Base-by-base conservation (phyloP, 2,113 vertebrate genomes). In the Nothobranchius kuhntae region DNA sequence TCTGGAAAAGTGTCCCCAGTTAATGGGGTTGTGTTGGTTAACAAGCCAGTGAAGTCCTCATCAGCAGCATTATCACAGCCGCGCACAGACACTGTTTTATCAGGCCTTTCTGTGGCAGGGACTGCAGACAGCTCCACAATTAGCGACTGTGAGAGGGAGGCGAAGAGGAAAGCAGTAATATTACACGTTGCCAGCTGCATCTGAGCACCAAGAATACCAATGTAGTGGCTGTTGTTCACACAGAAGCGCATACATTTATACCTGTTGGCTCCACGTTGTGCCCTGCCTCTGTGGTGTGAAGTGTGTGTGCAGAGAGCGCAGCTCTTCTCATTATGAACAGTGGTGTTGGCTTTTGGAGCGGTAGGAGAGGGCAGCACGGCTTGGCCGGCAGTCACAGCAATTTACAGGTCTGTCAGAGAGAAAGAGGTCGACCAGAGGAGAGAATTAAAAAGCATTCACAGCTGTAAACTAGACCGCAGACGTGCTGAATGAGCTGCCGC, bases 361-460 rank as follows among this genome's bases (percentile, higher is more conserved):
- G 38, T 63, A 67, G 70, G 55, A 68, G 81, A 81, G 72, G 73
- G 65, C 72, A 77, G 74, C 71, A 56, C 48, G 75, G 63, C 77
- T 77, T 74, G 74, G 59, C 66, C 86, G 53, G 74, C 77, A 86
- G 77, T 75, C 84, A 53, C 62, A 73, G 68, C 80, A 76, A 74
- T 86, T 88, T 88, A 74, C 83, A 81, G 81, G 72, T 89, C 63
- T 65, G 75, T 69, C 76, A 71, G 62, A 53, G 59, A 80, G 84
- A 73, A 65, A 68, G 78, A 79, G 86, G 85, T 81, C 57, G 46
- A 75, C 36, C 52, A 63, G 69, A 80, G 75, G 63, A 84, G 72
- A 83, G 76, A 75, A 77, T 82, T 70, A 78, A 70, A 84, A 67
- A 65, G 75, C 77, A 1, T 86, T 83, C 80, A 82, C 71, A 63